Evolutionary conservation across 2,888 invertebrate species (phyloP), one percentile per base, ranked within the genome.

Genomic region (Tetramorium bicarinatum): DNA sequence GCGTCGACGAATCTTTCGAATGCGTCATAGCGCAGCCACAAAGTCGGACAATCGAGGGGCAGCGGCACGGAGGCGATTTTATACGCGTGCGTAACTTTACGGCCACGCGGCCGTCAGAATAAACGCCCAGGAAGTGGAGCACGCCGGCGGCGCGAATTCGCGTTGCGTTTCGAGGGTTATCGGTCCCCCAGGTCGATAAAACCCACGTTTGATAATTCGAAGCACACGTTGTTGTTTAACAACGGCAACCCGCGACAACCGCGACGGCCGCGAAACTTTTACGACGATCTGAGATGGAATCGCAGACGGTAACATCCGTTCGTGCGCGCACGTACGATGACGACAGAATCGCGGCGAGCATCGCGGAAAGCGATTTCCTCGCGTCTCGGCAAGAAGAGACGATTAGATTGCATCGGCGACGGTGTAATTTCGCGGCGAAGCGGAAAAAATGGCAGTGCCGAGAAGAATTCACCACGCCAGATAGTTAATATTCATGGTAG

Each of bases 31-130:
- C 25, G 21, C 47, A 18, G 15, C 8, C 67, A 38, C 67, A 77
- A 52, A 77, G 52, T 47, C 62, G 44, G n/a, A 44, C 69, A 66
- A 52, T 34, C 75, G 75, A 67, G 84, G 75, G 29, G 49, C 85
- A 56, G 25, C 64, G 74, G 71, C 76, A 82, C 52, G 74, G 59
- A 7, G 29, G 62, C 54, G 79, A 87, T 82, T 84, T 84, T 69
- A 69, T 66, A 77, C 82, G 84, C 86, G 82, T 82, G 87, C 87
- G 83, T 80, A 75, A 75, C 56, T 85, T 61, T 38, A 72, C 59
- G 62, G 54, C 38, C 69, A 47, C 64, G 71, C 38, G 44, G 62
- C n/a, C n/a, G n/a, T 34, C 21, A 47, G 34, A 72, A 41, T 3
- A n/a, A 47, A 38, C 25, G 59, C 41, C 25, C 44, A 72, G 81